These are phyloP conservation scores for Microtus montanus DNA, from an alignment of 2,113 vertebrate species.

Conservation along the genomic window DNA sequence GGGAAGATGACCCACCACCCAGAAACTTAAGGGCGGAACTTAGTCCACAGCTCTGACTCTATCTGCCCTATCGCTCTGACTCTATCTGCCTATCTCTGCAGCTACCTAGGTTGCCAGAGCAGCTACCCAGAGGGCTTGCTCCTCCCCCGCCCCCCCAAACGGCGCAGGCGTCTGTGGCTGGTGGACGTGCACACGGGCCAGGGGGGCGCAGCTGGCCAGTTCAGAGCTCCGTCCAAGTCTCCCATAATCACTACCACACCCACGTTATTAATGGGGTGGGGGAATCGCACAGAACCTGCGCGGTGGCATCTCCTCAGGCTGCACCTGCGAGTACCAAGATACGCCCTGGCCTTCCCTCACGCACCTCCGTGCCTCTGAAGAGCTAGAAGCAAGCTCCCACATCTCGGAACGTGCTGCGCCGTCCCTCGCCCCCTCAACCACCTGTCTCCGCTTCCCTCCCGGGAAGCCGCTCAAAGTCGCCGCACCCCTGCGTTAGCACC, in stretches of 20 bases:
- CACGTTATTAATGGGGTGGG: slow-evolving; percentile 13
- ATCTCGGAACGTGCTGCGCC: not conserved
- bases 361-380: slow-evolving; percentile 29
- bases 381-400: not conserved
- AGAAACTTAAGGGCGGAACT: not conserved
- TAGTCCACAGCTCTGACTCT: not conserved
- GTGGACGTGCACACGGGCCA: not conserved
- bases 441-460: slow-evolving; percentile 67
- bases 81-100: not conserved
- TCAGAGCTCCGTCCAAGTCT: not conserved
- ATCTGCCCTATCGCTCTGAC: not conserved
- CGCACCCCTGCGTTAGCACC: slow-evolving; percentile 61
- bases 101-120: not conserved
- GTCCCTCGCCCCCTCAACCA: slow-evolving; percentile 64
- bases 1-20: not conserved
- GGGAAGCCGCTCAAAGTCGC: slow-evolving; percentile 43
- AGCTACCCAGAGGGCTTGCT: not conserved
- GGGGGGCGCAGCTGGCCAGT: not conserved
- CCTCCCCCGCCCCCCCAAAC: not conserved
- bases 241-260: slow-evolving; percentile 46
- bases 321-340: slow-evolving; percentile 49
- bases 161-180: not conserved
- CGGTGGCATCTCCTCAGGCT: not conserved
- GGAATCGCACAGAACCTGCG: not conserved
- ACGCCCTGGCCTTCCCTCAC: slow-evolving; percentile 43